Percentiles rank a stretch among this genome's conserved stretches.
phyloP scores from a whole-genome alignment of 1,140 invertebrate species.

The Paralvinella palmiformis region DNA sequence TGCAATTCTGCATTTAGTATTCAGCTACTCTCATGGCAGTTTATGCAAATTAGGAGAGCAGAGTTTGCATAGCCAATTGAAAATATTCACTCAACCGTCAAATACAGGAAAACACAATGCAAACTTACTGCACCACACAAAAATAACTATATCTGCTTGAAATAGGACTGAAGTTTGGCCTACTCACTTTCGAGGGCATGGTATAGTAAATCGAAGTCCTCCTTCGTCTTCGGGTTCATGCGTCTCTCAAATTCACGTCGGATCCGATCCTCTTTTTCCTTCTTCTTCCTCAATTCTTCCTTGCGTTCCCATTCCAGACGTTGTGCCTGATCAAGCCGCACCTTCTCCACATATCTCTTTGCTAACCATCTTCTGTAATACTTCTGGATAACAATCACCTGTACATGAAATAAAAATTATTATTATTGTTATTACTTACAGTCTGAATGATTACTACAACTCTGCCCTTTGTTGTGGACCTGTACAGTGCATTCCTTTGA shows the following conservation, averaged over 20 bases:
- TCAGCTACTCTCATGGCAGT: no score
- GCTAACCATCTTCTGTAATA: constrained; percentile 35
- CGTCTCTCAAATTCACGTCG: constrained; percentile 38
- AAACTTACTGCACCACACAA: no score
- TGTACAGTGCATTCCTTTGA: no score
- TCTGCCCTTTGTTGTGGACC: no score
- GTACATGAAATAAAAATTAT: no score
- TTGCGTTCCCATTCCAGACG: constrained; percentile 43
- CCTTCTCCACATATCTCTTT: constrained; percentile 22
- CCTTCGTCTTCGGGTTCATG: constrained; percentile 49
- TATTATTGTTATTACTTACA: no score
- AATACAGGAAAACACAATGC: no score
- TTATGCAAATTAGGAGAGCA: no score
- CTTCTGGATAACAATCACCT: constrained; percentile 28
- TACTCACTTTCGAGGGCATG: constrained; percentile 48
- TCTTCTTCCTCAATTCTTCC: constrained; percentile 41
- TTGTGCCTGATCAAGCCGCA: constrained; percentile 33
- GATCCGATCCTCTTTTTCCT: constrained; percentile 49
- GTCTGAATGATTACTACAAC: no score
- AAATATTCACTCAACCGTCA: no score
- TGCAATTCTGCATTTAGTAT: no score
- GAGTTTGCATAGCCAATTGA: no score
- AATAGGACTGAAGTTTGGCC: not conserved
- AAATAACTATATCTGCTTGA: not conserved
- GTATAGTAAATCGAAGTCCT: constrained; percentile 51